Conservation (phyloP, 2,113 vertebrate genomes). For the Crotalus horridus region DNA sequence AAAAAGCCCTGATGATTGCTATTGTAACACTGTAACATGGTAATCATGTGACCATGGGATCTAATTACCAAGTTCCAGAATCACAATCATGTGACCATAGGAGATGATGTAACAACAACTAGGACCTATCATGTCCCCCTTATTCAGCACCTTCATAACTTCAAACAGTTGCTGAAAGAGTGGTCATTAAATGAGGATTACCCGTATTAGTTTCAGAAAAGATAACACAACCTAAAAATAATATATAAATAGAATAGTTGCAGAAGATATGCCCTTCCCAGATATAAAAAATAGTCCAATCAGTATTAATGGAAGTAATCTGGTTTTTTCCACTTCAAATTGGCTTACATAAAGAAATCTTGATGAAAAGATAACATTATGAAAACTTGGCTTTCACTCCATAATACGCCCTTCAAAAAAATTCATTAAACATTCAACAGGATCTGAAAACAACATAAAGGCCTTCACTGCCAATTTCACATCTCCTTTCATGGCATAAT, state of each 20-base stretch:
- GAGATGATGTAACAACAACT: neutral
- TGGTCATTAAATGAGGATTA: neutral
- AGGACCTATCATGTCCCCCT: neutral
- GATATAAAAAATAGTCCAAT: neutral
- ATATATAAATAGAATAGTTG: conserved; percentile 12
- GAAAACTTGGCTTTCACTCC: neutral
- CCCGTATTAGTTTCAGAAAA: neutral
- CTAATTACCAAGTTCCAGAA: neutral
- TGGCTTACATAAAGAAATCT: neutral
- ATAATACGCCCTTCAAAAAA: neutral
- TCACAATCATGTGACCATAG: neutral
- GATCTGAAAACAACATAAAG: neutral
- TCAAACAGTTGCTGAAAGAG: neutral
- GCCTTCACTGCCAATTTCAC: neutral
- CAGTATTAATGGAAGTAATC: neutral
- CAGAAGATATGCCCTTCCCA: neutral
- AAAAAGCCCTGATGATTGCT: neutral
- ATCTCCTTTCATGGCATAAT: neutral
- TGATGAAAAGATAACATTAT: neutral
- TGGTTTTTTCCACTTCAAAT: neutral
- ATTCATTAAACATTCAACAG: conserved; percentile 4
- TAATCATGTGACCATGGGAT: neutral
- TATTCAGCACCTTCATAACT: neutral
- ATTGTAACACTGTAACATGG: neutral
- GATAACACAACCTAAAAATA: neutral